Percentiles rank a stretch among this genome's conserved stretches.
Conservation (phyloP, 2,888 invertebrate species). For the Rotaria socialis region DNA sequence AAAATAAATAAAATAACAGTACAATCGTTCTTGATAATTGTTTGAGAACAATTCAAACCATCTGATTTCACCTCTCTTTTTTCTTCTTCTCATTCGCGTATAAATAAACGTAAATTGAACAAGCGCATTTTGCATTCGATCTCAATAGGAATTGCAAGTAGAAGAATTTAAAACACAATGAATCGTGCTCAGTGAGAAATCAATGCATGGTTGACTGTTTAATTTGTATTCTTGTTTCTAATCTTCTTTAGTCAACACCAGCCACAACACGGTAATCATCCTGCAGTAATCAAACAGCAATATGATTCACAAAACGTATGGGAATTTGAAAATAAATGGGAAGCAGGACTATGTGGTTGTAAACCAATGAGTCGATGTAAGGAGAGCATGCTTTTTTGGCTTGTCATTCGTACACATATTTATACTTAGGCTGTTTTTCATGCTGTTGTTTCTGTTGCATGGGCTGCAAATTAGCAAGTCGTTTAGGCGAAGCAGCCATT, state of each 20-base stretch:
- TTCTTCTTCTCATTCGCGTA: too few species aligned
- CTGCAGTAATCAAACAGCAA: background rate
- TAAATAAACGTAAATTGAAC: too few species aligned
- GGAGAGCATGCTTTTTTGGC: background rate
- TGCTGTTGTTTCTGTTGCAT: background rate
- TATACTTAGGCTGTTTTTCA: background rate
- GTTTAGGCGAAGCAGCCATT: background rate
- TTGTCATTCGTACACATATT: background rate
- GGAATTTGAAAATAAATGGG: background rate
- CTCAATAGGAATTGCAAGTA: too few species aligned
- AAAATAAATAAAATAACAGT: too few species aligned
- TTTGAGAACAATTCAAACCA: too few species aligned
- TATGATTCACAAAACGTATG: background rate
- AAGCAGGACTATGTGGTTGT: background rate
- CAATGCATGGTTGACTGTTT: background rate
- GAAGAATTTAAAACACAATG: background rate
- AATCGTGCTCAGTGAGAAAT: background rate
- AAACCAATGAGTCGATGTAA: background rate
- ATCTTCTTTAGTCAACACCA: background rate
- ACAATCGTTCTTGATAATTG: too few species aligned
- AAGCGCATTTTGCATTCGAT: too few species aligned
- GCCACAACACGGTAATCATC: background rate
- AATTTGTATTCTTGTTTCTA: background rate
- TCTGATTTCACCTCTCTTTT: too few species aligned
- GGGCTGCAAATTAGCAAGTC: background rate